Evolutionary conservation across 2,888 invertebrate species (phyloP), one percentile per base, ranked within the genome.

Genomic region (Eupithecia tripunctaria): DNA sequence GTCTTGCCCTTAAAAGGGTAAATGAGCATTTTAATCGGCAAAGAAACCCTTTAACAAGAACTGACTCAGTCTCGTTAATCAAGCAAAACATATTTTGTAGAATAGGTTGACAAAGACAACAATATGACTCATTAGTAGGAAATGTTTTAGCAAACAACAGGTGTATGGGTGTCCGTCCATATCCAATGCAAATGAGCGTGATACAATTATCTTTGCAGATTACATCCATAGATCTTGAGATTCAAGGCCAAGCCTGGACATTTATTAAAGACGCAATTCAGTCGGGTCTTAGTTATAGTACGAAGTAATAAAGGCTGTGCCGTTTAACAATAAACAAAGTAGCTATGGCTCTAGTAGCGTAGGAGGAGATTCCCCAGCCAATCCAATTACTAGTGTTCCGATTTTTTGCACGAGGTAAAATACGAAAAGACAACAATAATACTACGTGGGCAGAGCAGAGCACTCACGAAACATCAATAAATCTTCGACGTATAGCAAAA

Each of bases 351-450:
- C 88, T 86, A 56, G 80, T 71, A 73, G 88, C 81, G 93, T 93
- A 88, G 94, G 94, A 83, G 82, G 89, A 86, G 86, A 89, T 88
- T 85, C 86, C 86, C 87, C 88, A 91, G 91, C 91, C 86, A 90
- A 89, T 88, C 90, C 89, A 91, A 93, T 93, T 92, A 92, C 87
- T 82, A 81, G 84, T 86, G 88, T 78, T 80, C 75, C 73, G 84
- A 89, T 86, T 93, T 93, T 93, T 93, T 93, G 88, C 85, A 82
- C 27, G 67, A 59, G 27, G 81, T 86, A 86, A 82, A 82, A 81
- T 78, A 87, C 86, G 87, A 91, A 87, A 91, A 91, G 89, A 85
- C 87, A 64, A 36, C n/a, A 64, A 64, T 64, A 82, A 80, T 85
- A 88, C 89, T 85, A 88, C 89, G 93, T 92, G 91, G 92, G 93